Conservation (phyloP, 1,140 invertebrate species). For the Pachypeltis micranthus region DNA sequence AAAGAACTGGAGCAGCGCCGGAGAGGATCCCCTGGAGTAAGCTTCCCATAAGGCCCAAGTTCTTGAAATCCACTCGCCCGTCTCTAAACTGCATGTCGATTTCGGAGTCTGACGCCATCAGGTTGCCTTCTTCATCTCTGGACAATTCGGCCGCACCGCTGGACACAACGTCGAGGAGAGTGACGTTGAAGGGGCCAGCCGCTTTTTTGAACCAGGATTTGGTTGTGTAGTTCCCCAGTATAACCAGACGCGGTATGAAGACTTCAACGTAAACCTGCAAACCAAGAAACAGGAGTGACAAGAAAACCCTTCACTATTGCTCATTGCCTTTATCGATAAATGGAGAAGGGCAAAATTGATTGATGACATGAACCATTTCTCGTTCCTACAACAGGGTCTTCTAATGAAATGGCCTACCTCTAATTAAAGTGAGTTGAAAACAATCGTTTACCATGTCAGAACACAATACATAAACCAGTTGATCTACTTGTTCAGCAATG, state of each 20-base stretch:
- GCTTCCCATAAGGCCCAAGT: constrained; percentile 57
- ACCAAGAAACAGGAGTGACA: too few species aligned
- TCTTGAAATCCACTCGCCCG: constrained; percentile 69
- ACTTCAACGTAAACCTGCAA: constrained; percentile 28
- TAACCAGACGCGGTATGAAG: constrained; percentile 37
- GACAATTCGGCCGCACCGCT: constrained; percentile 51
- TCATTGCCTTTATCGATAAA: neutral
- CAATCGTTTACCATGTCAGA: too few species aligned
- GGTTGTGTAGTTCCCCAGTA: constrained; percentile 63
- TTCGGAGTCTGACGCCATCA: constrained; percentile 60
- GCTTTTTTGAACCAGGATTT: constrained; percentile 54
- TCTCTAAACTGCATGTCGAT: constrained; percentile 64
- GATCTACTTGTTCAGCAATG: too few species aligned
- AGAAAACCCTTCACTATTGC: too few species aligned
- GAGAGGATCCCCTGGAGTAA: constrained; percentile 67
- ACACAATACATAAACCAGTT: too few species aligned
- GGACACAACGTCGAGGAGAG: constrained; percentile 53
- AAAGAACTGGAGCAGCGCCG: constrained; percentile 64
- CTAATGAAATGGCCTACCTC: neutral
- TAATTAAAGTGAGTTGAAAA: neutral
- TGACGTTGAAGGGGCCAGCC: constrained; percentile 61
- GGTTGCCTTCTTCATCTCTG: constrained; percentile 55
- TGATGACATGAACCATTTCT: neutral
- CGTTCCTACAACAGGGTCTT: neutral
- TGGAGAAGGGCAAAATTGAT: neutral